Evolutionary conservation across 2,113 vertebrate species (phyloP).

Genomic region (Chamaetylas fuelleborni): DNA sequence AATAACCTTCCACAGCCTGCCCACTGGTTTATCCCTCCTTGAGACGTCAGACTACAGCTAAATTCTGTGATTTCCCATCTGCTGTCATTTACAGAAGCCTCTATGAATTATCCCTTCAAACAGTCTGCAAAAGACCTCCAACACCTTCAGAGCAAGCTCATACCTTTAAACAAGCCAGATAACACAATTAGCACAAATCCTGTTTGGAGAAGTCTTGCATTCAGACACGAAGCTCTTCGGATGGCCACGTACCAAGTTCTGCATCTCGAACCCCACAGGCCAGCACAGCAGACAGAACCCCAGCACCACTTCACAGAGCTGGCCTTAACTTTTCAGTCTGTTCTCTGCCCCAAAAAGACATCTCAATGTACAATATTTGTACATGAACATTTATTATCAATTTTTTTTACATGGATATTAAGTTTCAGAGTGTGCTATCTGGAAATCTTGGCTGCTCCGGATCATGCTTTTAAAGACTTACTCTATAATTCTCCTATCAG

Average conservation of each 20-base stretch:
- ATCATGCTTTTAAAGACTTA: not conserved
- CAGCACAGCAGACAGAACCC: not conserved
- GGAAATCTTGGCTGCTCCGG: not conserved
- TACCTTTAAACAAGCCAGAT: not conserved
- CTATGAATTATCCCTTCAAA: not conserved
- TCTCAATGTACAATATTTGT: not conserved
- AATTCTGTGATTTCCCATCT: not conserved
- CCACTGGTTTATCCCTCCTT: not conserved
- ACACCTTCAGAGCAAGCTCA: not conserved
- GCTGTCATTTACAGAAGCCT: not conserved
- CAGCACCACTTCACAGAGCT: not conserved
- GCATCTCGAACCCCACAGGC: not conserved
- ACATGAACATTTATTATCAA: not conserved
- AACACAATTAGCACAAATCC: not conserved
- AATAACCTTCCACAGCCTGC: not conserved
- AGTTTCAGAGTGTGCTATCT: not conserved
- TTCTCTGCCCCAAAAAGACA: not conserved
- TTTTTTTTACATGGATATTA: constrained; percentile 8
- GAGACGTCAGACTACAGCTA: not conserved
- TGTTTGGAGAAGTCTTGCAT: not conserved
- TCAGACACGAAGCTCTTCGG: not conserved
- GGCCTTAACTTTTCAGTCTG: not conserved
- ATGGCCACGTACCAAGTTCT: not conserved
- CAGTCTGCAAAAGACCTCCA: not conserved
- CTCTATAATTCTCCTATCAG: not conserved